These are phyloP conservation scores for Syrrhaptes paradoxus DNA, from an alignment of 2,113 vertebrate species.

Conservation along the genomic window DNA sequence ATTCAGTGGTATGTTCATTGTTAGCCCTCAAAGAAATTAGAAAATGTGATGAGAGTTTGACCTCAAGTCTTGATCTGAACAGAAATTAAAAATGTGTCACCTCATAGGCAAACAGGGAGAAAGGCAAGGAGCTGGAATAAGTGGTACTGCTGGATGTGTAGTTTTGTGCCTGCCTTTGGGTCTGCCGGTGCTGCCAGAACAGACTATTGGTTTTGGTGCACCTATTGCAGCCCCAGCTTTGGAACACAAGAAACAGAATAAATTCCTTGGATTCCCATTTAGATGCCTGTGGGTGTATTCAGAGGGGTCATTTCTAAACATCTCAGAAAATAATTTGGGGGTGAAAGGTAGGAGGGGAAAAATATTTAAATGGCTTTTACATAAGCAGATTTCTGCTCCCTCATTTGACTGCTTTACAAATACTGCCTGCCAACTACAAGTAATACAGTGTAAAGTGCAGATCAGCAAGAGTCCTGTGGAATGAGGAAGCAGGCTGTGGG, in stretches of 20 bases:
- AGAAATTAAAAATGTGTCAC: not conserved
- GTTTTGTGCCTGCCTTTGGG: not conserved
- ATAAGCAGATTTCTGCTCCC: conserved; percentile 2
- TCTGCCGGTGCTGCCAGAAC: not conserved
- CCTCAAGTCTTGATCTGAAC: not conserved
- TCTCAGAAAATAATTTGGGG: not conserved
- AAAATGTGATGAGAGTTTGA: not conserved
- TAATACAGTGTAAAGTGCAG: conserved; percentile 59
- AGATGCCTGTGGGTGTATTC: not conserved
- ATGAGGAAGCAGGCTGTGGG: conserved; percentile 66
- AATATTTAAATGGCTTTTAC: conserved; percentile 44
- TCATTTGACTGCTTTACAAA: conserved; percentile 25
- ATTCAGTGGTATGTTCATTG: not conserved
- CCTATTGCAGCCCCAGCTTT: not conserved
- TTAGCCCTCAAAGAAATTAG: not conserved
- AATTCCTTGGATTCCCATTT: conserved; percentile 17
- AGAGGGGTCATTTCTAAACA: not conserved
- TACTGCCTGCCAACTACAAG: conserved; percentile 17
- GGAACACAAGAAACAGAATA: not conserved
- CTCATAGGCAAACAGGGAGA: not conserved
- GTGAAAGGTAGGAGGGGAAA: not conserved
- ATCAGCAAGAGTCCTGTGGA: conserved; percentile 55
- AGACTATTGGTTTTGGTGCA: not conserved
- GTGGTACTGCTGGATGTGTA: not conserved
- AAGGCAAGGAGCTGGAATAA: not conserved